A percentile compares a stretch with the other conserved stretches of the same genome.
Conservation (phyloP, 2,797 vertebrate species). For the Peromyscus attwateri region DNA sequence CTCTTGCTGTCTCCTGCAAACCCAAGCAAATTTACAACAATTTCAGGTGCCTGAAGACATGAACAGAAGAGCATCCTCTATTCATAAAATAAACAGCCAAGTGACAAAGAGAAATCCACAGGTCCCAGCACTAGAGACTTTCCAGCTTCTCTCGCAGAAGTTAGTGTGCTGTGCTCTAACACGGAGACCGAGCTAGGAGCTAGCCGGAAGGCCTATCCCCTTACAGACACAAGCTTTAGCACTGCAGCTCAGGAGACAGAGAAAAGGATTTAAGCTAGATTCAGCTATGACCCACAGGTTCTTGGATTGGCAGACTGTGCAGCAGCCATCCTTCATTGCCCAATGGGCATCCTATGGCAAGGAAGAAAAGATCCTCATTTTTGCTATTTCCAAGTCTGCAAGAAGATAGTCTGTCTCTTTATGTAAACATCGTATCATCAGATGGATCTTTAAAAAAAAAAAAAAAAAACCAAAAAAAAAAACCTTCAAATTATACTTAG, state of each 20-base stretch:
- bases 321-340: neutral
- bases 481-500: slow-evolving; percentile 66
- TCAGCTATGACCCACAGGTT: neutral
- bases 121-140: slow-evolving; percentile 31
- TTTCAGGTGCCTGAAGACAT: slow-evolving; percentile 59
- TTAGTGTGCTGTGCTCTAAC: slow-evolving; percentile 38
- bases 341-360: neutral
- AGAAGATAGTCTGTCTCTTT: slow-evolving; percentile 33
- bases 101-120: slow-evolving; percentile 37
- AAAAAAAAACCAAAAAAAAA: neutral
- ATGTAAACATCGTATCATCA: neutral
- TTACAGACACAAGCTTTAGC: neutral
- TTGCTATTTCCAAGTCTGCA: slow-evolving; percentile 29
- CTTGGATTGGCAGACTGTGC: neutral
- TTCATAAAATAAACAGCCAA: slow-evolving; percentile 64
- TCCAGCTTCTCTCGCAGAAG: neutral
- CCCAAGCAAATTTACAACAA: slow-evolving; percentile 50
- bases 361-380: slow-evolving; percentile 24
- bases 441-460: neutral
- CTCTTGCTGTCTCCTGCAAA: slow-evolving; percentile 57
- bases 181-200: neutral
- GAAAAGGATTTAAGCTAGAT: neutral
- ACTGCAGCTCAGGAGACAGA: slow-evolving; percentile 47
- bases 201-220: slow-evolving; percentile 10
- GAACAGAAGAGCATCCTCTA: slow-evolving; percentile 58